phyloP scores from a whole-genome alignment of 2,797 vertebrate species.

The Varecia variegata region DNA sequence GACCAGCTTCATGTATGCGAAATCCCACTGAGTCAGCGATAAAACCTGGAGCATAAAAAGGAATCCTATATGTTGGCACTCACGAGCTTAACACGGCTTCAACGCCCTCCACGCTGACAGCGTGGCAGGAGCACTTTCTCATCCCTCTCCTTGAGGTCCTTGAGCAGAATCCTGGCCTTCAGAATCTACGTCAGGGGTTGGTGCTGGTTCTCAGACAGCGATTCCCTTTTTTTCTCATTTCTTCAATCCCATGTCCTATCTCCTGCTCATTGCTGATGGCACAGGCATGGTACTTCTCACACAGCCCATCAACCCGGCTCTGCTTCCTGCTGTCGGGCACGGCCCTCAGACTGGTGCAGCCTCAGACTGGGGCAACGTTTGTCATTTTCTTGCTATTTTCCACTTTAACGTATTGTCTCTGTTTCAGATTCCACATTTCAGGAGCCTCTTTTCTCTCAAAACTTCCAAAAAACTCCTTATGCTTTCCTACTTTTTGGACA shows the following conservation, averaged over 20 bases:
- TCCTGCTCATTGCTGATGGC: no score
- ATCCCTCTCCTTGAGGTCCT: not conserved
- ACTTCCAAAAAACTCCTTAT: not conserved
- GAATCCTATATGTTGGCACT: fast-evolving
- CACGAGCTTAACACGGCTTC: not conserved
- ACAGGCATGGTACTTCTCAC: not conserved
- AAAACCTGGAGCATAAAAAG: not conserved
- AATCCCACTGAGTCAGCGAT: not conserved
- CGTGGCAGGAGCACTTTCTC: fast-evolving
- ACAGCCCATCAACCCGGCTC: fast-evolving
- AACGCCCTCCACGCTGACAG: fast-evolving
- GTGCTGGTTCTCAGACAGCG: not conserved
- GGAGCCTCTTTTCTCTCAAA: not conserved
- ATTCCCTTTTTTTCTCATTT: not conserved
- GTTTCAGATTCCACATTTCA: not conserved
- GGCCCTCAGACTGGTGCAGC: not conserved
- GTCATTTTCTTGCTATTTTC: not conserved
- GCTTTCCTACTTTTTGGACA: not conserved
- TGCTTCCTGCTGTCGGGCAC: fast-evolving
- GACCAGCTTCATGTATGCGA: not conserved
- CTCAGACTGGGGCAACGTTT: not conserved
- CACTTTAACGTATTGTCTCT: not conserved
- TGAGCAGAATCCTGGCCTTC: not conserved
- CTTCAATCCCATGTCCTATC: not conserved
- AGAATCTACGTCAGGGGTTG: fast-evolving